Base-by-base conservation (phyloP, 2,888 invertebrate genomes). In the Monopis laevigella region DNA sequence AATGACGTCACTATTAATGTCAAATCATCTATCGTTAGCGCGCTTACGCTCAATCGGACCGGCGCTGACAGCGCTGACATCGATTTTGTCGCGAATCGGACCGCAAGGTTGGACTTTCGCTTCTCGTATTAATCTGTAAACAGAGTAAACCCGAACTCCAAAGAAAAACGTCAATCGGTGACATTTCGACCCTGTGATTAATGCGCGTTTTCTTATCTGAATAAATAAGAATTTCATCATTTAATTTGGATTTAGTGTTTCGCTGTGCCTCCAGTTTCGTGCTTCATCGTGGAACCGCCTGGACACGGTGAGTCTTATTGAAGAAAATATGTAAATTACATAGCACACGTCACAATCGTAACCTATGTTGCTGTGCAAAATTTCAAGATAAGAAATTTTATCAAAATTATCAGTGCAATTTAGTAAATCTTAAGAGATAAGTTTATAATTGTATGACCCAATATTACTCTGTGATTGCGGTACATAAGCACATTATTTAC, bases 221-320 rank as follows among this genome's bases (percentile, higher is more conserved):
- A 32, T 32, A 32, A 32, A 32, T 32, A 32, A 17, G 3, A 32
- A 32, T 32, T 32, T 8, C 32, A 16, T 16, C 10, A 17, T 3
- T 17, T 4, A n/a, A 32, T 17, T n/a, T 7, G 17, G 7, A 17
- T 7, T 17, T 32, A 32, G 32, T 32, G 32, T 17, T 32, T 32
- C 17, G 17, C 17, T 10, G 32, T 32, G 17, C 14, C 32, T 16
- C 16, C 10, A n/a, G 10, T 32, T 32, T 32, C 32, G 16, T 32
- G 5, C 32, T 17, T 10, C 16, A 32, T 10, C 32, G 32, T 17
- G 17, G 10, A 17, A 32, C 32, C 32, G 17, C 16, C 14, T 43
- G 47, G 50, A 56, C 58, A 46, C 54, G 46, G 67, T 68, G 46
- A 65, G 67, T 65, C 54, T 48, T 48, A 42, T 42, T 49, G 46